These are phyloP conservation scores for Lasioglossum marginatum DNA, from an alignment of 2,888 invertebrate genomes.

Conservation along the genomic window DNA sequence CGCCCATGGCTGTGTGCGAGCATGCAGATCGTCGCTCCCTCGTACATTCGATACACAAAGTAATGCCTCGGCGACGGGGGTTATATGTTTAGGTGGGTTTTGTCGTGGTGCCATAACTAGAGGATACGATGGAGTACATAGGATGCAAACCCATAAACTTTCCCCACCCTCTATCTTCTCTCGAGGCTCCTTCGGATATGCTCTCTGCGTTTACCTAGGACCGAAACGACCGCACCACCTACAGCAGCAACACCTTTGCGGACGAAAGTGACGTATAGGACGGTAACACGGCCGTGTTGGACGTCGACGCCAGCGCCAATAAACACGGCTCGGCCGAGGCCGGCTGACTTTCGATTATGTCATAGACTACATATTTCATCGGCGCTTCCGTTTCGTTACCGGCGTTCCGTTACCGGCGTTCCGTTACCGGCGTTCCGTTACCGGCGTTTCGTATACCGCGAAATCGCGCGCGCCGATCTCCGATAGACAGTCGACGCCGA, in stretches of 20 bases:
- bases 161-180: conserved; percentile 61
- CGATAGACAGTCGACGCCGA: background rate
- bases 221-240: conserved; percentile 71
- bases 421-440: conserved; percentile 28
- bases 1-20: background rate
- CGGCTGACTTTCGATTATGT: conserved; percentile 65
- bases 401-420: conserved; percentile 32
- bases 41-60: conserved; percentile 58
- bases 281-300: conserved; percentile 38
- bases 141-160: conserved; percentile 83
- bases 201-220: conserved; percentile 70
- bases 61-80: conserved; percentile 44
- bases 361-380: conserved; percentile 69
- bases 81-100: conserved; percentile 72
- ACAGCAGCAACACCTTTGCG: conserved; percentile 68
- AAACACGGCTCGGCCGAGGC: conserved; percentile 53
- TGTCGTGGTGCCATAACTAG: conserved; percentile 80
- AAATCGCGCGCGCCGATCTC: conserved; percentile 26
- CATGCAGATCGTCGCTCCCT: conserved; percentile 27
- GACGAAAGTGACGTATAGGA: conserved; percentile 65
- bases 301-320: conserved; percentile 67
- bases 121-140: conserved; percentile 81
- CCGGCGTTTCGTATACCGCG: conserved; percentile 21
- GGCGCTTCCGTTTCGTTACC: conserved; percentile 29
- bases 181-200: conserved; percentile 62